Base-by-base conservation (phyloP, 2,797 vertebrate species). In the Acanthurus tractus region DNA sequence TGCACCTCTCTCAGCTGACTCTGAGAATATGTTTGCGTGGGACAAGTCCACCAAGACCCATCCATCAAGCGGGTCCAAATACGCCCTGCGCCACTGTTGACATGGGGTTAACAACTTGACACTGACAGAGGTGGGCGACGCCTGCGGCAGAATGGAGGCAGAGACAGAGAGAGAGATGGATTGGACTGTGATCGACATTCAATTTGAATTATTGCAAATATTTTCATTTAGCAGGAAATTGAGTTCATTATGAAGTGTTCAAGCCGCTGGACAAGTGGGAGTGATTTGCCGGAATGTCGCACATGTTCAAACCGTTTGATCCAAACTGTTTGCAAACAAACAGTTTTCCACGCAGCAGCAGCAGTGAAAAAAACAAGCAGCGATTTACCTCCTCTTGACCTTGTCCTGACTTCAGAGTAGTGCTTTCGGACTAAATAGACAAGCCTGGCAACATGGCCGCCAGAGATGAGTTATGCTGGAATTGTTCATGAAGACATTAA, bases 31-130 rank as follows among this genome's bases (percentile, higher is more conserved):
- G 94, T 94, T 93, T 90, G 92, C 59, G 88, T 91, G 93, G 94
- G 91, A 92, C 93, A 95, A 92, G 92, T 95, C 95, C 95, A 88
- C 89, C 87, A 93, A 95, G 95, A 95, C 95, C 93, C 94, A 96
- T 96, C 95, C 94, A 96, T 96, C 95, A 96, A 83, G 38, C 3
- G 11, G 86, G 85, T 83, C 91, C 93, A 94, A 96, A 95, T 93
- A 90, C 86, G 88, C 89, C 92, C 92, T 89, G 93, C 89, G 84
- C 93, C 92, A 68, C 93, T 92, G 94, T 91, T 96, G 95, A 96
- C 95, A 93, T 10, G 88, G 87, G 95, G 95, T 96, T 96, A 96
- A 96, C 95, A 96, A 95, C 95, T 95, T 95, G 95, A 95, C 95
- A 95, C 93, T 94, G 94, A 95, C 92, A 83, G 92, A 92, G 89